Evolutionary conservation across 2,113 vertebrate species (phyloP), one percentile per base, ranked within the genome.

Genomic region (Cololabis saira): DNA sequence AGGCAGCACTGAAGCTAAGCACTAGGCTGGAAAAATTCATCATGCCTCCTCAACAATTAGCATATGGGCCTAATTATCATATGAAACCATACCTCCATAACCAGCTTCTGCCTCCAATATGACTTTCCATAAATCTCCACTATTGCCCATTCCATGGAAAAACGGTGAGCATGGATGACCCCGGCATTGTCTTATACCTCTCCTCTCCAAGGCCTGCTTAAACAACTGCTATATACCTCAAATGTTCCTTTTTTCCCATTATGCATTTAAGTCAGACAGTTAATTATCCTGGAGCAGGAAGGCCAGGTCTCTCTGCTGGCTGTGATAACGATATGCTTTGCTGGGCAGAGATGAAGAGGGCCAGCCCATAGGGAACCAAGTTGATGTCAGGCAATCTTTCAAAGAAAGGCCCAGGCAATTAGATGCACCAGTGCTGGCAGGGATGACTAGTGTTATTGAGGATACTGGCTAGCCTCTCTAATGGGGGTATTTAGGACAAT

Each of bases 331-430:
- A 90, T 90, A 92, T 88, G 89, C 90, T 92, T 92, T 90, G 81
- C 88, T 90, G 89, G 86, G 80, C 84, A 90, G 81, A 87, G 91
- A 90, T 89, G 90, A 90, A 90, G 83, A 89, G 87, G 84, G 84
- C 87, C 74, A 49, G 68, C 89, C 83, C 70, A 79, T 61, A 74
- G 90, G 88, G 80, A 87, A 78, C 82, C 67, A 63, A 84, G 85
- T 83, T 89, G 89, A 89, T 91, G 85, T 89, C 88, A 90, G 90
- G 88, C 86, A 85, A 93, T 93, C 87, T 91, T 92, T 93, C 90
- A 92, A 62, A 61, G 24, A 79, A 90, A 80, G 80, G 76, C 69
- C 78, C 68, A 85, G 71, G 91, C 90, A 94, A 92, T 93, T 92
- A 94, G 91, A 91, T 92, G 91, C 89, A 92, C 87, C 90, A 87